phyloP scores from a whole-genome alignment of 1,140 invertebrate species.

The Venturia canescens region DNA sequence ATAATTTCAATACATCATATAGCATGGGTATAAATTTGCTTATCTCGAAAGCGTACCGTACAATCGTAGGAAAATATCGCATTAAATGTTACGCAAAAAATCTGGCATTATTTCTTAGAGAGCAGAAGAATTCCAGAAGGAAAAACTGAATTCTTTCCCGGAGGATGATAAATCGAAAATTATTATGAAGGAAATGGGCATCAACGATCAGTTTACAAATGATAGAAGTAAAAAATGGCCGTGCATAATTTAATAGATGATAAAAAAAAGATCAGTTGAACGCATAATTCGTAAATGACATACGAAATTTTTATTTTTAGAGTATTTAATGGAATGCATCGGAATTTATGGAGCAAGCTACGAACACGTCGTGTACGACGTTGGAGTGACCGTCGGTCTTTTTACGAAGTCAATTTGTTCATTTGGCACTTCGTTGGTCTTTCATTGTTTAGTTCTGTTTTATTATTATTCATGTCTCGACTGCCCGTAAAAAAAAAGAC shows the following conservation, averaged over 20 bases:
- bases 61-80: conserved; percentile 28
- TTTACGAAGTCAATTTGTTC: conserved; percentile 42
- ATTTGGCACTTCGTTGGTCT: conserved; percentile 56
- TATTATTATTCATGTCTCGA: too few relatives aligned
- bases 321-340: conserved; percentile 39
- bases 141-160: background rate
- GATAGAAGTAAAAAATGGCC: background rate
- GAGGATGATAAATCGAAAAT: conserved; percentile 12
- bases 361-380: conserved; percentile 37
- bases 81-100: conserved; percentile 19
- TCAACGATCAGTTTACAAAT: background rate
- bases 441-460: conserved; percentile 26
- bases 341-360: conserved; percentile 28
- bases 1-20: background rate
- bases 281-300: conserved; percentile 17
- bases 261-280: background rate
- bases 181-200: background rate
- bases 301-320: conserved; percentile 3
- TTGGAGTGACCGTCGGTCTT: conserved; percentile 29
- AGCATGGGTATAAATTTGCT: background rate
- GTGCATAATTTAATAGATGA: background rate
- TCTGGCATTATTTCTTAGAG: background rate
- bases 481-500: too few relatives aligned
- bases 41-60: conserved; percentile 17
- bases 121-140: background rate